phyloP scores from a whole-genome alignment of 2,797 vertebrate species.

The Odontamblyopus lacepedii region DNA sequence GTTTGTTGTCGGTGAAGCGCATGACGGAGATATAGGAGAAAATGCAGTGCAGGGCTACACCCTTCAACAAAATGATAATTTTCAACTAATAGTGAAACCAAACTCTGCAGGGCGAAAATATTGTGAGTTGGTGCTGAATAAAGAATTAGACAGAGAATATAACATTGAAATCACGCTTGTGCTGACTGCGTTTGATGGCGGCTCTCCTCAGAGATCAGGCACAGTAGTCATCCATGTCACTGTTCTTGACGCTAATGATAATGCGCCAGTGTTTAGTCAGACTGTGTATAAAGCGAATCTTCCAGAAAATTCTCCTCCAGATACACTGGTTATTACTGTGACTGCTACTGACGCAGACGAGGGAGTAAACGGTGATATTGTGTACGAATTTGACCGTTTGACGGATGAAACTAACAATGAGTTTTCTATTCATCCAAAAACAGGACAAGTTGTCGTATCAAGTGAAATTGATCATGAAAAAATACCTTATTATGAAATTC shows the following conservation, averaged over 20 bases:
- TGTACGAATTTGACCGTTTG: too few species aligned
- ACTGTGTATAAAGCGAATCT: constrained; percentile 63
- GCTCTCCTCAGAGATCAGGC: constrained; percentile 67
- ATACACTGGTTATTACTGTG: constrained; percentile 45
- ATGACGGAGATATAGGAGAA: constrained; percentile 66
- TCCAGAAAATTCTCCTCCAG: constrained; percentile 57
- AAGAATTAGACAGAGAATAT: constrained; percentile 6
- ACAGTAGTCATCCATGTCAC: constrained; percentile 40
- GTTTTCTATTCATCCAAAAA: constrained; percentile 39
- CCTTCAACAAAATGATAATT: not conserved
- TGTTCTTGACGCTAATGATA: constrained; percentile 73
- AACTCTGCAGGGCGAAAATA: not conserved
- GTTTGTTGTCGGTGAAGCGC: constrained; percentile 49
- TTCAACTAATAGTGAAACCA: too few species aligned
- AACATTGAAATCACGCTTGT: not conserved
- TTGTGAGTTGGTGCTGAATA: constrained; percentile 1
- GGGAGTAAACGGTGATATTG: too few species aligned
- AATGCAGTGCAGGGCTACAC: constrained; percentile 6
- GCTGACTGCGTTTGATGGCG: constrained; percentile 61
- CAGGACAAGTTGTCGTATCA: constrained; percentile 34
- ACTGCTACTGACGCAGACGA: too few species aligned
- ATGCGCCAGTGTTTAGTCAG: constrained; percentile 69
- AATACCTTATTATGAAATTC: not conserved
- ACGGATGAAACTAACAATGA: constrained; percentile 9
- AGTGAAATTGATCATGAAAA: constrained; percentile 13